These are phyloP conservation scores for Fopius arisanus DNA, from an alignment of 1,140 invertebrate genomes.

Conservation along the genomic window DNA sequence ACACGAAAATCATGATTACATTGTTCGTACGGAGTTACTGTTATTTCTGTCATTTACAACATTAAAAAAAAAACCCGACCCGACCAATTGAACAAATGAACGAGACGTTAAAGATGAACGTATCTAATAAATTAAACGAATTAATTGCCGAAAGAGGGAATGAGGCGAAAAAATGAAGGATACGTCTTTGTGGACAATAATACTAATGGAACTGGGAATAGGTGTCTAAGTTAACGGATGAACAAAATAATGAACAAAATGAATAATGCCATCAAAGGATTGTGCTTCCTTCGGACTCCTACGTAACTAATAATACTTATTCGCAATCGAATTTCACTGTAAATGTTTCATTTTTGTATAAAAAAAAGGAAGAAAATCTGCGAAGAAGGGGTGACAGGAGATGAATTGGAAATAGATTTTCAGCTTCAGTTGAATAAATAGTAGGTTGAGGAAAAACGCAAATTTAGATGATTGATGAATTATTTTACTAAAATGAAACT, in stretches of 20 bases:
- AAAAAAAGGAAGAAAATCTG: not conserved
- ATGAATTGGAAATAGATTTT: not conserved
- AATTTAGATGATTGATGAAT: too few relatives aligned
- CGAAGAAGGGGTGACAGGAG: not conserved
- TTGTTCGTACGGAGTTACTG: not conserved
- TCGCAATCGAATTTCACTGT: slow-evolving; percentile 23
- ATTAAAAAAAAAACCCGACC: not conserved
- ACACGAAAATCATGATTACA: not conserved
- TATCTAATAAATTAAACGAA: slow-evolving; percentile 21
- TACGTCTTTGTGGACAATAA: slow-evolving; percentile 39
- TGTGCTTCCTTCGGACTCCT: slow-evolving; percentile 29
- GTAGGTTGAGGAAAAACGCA: too few relatives aligned
- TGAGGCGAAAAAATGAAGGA: slow-evolving; percentile 13
- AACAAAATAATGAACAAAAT: slow-evolving; percentile 15
- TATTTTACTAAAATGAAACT: too few relatives aligned
- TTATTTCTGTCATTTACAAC: not conserved
- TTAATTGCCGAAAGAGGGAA: not conserved
- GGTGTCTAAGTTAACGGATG: slow-evolving; percentile 17
- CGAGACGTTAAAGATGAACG: slow-evolving; percentile 1
- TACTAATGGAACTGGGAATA: slow-evolving; percentile 24
- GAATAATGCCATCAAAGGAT: slow-evolving; percentile 24
- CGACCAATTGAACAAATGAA: not conserved
- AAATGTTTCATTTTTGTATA: slow-evolving; percentile 9
- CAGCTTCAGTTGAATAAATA: too few relatives aligned
- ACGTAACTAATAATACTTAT: slow-evolving; percentile 18